Evolutionary conservation across 2,113 vertebrate species (phyloP), one percentile per base, ranked within the genome.

Genomic region (Hippoglossus stenolepis): DNA sequence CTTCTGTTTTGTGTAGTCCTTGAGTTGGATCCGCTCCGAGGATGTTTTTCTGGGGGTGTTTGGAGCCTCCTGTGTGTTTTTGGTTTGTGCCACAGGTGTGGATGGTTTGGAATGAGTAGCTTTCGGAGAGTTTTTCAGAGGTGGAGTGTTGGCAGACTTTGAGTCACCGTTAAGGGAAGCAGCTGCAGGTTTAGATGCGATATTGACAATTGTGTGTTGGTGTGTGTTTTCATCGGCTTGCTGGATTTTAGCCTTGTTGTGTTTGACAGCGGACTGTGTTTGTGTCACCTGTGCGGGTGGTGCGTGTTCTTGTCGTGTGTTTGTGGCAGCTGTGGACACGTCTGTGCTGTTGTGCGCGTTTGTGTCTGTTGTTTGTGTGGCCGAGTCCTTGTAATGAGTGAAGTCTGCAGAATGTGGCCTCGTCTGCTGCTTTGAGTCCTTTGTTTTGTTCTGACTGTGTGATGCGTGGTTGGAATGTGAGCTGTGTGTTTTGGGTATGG

Each of bases 351-450:
- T 75, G 24, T 60, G 24, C 23, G 18, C 9, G 43, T 87, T 87
- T 43, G 75, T 62, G 53, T 88, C 88, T 43, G 74, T 62, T 60
- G 92, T 92, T 76, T 93, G 92, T 3, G 89, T 91, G n/a, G 90
- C 86, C 3, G 84, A 86, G 69, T 94, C 89, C 69, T 85, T 93
- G 72, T 72, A 91, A 66, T 66, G 75, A 15, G 70, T 83, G 12
- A 85, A 89, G 23, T 93, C 92, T 51, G 88, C 90, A 21, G 92
- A 93, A 66, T 62, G 87, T 2, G 92, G 92, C 70, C 92, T 84
- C 5, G 53, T 57, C 70, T 85, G 83, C 63, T 70, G 76, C 65
- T 77, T 85, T 35, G 74, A 70, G 11, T 82, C 72, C 81, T 79
- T 89, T 54, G 75, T 58, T 77, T 82, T 86, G 73, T 60, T 80